These are phyloP conservation scores for Pristionchus japonicus DNA, from an alignment of 2,888 invertebrate species.

Conservation along the genomic window DNA sequence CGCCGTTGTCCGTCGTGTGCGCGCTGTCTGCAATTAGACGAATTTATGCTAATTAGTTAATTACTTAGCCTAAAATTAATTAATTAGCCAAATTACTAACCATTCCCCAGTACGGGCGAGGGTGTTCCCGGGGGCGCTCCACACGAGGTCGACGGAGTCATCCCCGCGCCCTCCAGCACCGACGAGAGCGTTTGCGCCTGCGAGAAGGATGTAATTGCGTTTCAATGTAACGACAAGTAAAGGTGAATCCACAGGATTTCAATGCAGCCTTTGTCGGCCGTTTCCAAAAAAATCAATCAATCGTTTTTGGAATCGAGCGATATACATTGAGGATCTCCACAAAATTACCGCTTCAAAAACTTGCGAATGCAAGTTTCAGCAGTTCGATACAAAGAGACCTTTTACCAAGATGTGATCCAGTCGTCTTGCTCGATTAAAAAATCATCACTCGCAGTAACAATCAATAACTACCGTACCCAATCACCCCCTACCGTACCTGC, in stretches of 20 bases:
- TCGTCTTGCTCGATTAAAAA: too few species aligned
- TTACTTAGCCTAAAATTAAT: neutral
- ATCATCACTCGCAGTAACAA: too few species aligned
- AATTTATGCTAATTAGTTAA: neutral
- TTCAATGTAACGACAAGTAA: neutral
- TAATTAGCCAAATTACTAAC: neutral
- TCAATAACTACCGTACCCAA: too few species aligned
- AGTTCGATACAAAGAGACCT: too few species aligned
- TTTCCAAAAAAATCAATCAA: too few species aligned
- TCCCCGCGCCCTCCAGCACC: neutral
- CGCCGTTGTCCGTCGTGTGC: neutral
- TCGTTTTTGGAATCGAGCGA: too few species aligned
- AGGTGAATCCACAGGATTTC: too few species aligned
- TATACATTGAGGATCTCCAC: too few species aligned
- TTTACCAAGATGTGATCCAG: too few species aligned
- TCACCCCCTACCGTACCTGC: constrained; percentile 3
- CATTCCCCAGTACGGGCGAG: neutral
- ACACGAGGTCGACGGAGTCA: neutral
- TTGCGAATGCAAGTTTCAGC: too few species aligned
- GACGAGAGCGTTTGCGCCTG: neutral
- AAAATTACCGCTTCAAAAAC: too few species aligned
- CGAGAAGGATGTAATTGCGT: neutral
- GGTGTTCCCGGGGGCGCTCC: neutral
- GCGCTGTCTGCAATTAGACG: neutral
- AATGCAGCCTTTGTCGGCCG: too few species aligned